Evolutionary conservation across 1,140 invertebrate genomes (phyloP), one percentile per base, ranked within the genome.

Genomic region (Monomorium pharaonis): DNA sequence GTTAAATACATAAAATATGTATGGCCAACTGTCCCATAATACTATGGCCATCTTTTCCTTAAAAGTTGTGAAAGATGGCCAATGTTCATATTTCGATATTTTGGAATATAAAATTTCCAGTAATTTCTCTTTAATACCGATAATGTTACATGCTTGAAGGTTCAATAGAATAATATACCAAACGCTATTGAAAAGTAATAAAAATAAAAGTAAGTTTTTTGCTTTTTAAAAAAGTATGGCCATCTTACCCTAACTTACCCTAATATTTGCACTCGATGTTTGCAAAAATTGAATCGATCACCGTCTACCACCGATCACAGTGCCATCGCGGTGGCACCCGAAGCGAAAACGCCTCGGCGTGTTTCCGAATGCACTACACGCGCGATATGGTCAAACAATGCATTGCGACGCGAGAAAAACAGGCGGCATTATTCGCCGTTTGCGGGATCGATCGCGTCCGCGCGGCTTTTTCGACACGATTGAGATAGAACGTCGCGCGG

Each of bases 321-420:
- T n/a, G n/a, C n/a, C n/a, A n/a, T n/a, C n/a, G n/a, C n/a, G n/a
- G n/a, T n/a, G n/a, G n/a, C n/a, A n/a, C n/a, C n/a, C n/a, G 18
- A 42, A 14, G 12, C 62, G 33, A 62, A 1, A n/a, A 21, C 62
- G 12, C 51, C 10, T 21, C 24, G 4, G 51, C 42, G 62, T 47
- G 12, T 1, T 54, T 21, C 37, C 47, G 58, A 70, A 87, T 58
- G n/a, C 21, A 27, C 42, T 65, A 27, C 16, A 63, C 33, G 27
- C 51, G 47, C 37, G 33, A 42, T 65, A 47, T 24, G 72, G 58
- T 60, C 86, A 74, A 85, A 88, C 86, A 88, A 88, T 78, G 81
- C 74, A 54, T 47, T 42, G 63, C 37, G 49, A 58, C 27, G 65
- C 51, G 77, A 70, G 86, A 74, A 88, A 60, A 80, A 80, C 49